Percentiles rank a stretch among this genome's conserved stretches.
These are phyloP conservation scores for Halyomorpha halys DNA, from an alignment of 1,140 invertebrate species.

Conservation along the genomic window DNA sequence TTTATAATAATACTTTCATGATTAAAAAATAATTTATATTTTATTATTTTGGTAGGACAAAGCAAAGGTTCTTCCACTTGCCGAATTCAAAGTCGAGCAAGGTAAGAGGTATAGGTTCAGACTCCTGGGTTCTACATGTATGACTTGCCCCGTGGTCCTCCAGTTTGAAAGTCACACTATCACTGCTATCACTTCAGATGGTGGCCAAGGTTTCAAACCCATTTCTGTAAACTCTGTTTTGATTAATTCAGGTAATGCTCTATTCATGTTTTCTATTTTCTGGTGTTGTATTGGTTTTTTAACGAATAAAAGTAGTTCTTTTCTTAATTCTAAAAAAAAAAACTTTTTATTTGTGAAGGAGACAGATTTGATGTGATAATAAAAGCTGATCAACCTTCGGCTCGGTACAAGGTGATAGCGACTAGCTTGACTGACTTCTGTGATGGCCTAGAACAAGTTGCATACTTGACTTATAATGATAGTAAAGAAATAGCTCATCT, in stretches of 20 bases:
- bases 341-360: not conserved
- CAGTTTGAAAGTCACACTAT: constrained; percentile 43
- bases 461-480: not conserved
- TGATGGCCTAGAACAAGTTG: not conserved
- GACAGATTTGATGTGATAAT: not conserved
- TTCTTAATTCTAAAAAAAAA: too few relatives aligned
- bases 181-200: constrained; percentile 42
- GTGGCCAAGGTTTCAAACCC: constrained; percentile 29
- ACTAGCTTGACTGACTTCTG: not conserved
- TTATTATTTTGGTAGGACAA: not conserved
- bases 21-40: not conserved
- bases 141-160: constrained; percentile 43
- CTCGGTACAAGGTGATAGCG: not conserved
- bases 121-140: constrained; percentile 40
- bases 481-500: too few relatives aligned
- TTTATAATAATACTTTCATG: too few relatives aligned
- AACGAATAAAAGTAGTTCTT: too few relatives aligned
- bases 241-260: constrained; percentile 29
- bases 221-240: constrained; percentile 40
- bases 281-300: too few relatives aligned
- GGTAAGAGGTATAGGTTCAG: constrained; percentile 41
- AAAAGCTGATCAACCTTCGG: not conserved
- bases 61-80: constrained; percentile 24
- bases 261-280: too few relatives aligned
- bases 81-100: constrained; percentile 31